These are phyloP conservation scores for Hepsetus odoe DNA, from an alignment of 2,113 vertebrate genomes.

Conservation along the genomic window DNA sequence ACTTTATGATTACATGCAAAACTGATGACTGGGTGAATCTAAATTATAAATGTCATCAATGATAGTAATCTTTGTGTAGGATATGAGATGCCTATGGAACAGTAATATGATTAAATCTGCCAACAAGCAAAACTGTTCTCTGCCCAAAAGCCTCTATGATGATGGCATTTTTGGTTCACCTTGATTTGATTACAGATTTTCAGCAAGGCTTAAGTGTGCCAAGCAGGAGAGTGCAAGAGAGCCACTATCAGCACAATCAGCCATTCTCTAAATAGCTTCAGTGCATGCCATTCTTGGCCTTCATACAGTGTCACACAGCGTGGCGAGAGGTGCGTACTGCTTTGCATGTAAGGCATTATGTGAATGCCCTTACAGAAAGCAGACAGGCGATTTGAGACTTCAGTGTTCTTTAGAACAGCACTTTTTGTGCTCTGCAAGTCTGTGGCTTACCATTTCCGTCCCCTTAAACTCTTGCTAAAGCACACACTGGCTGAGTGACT, in stretches of 20 bases:
- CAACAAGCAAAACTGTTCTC: neutral
- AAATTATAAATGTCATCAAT: constrained; percentile 79
- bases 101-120: neutral
- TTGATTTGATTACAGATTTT: neutral
- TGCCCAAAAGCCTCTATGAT: neutral
- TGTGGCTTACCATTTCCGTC: constrained; percentile 53
- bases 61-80: constrained; percentile 59
- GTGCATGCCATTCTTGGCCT: constrained; percentile 24
- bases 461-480: constrained; percentile 17
- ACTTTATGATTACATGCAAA: constrained; percentile 83
- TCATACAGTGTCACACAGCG: neutral
- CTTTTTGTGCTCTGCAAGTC: neutral
- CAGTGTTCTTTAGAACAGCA: constrained; percentile 43
- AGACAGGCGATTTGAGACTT: constrained; percentile 12
- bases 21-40: constrained; percentile 81
- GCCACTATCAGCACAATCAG: constrained; percentile 8
- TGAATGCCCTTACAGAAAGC: neutral
- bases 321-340: neutral
- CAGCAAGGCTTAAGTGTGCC: neutral
- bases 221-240: neutral
- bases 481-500: neutral
- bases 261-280: neutral
- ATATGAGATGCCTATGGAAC: neutral
- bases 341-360: neutral
- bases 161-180: neutral